phyloP scores from a whole-genome alignment of 2,113 vertebrate species.

The Myotis brandtii region DNA sequence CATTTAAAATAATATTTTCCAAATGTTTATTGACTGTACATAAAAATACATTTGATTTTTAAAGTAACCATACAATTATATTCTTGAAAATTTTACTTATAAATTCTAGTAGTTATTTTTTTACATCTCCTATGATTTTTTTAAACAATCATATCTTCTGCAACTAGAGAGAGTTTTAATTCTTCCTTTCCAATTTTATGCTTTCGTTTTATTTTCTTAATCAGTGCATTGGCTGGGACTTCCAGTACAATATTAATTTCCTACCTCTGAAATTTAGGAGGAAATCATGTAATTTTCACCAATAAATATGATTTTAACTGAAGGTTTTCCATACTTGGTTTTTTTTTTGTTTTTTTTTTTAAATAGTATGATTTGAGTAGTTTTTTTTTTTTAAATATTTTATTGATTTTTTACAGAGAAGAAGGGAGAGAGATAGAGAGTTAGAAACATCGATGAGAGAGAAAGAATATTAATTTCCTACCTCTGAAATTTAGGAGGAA shows the following conservation, averaged over 20 bases:
- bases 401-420: too few relatives aligned
- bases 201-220: not conserved
- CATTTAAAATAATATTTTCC: not conserved
- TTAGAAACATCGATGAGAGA: too few relatives aligned
- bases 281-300: not conserved
- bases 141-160: not conserved
- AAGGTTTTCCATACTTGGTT: not conserved
- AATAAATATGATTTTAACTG: not conserved
- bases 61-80: not conserved
- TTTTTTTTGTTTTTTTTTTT: too few relatives aligned
- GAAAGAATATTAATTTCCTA: not conserved
- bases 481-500: not conserved
- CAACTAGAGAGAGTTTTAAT: not conserved
- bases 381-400: too few relatives aligned
- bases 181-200: not conserved
- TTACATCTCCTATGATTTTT: not conserved
- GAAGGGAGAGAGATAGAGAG: too few relatives aligned
- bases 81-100: not conserved
- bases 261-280: not conserved
- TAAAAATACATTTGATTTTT: conserved; percentile 5
- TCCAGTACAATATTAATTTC: not conserved
- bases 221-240: not conserved
- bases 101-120: not conserved
- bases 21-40: not conserved
- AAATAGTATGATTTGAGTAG: too few relatives aligned